phyloP scores from a whole-genome alignment of 2,797 vertebrate species.

The Sebastes glaucus region DNA sequence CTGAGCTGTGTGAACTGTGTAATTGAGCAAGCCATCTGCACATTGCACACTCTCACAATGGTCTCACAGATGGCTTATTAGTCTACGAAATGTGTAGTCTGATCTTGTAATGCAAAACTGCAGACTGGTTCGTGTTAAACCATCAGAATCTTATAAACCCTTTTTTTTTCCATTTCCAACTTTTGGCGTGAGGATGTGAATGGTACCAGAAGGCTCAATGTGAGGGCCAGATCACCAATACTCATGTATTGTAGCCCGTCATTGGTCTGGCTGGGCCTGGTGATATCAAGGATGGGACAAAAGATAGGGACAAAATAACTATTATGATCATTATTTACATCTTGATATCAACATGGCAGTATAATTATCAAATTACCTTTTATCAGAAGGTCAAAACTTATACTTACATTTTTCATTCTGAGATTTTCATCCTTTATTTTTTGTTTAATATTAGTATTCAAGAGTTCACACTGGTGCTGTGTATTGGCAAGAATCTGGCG shows the following conservation, averaged over 20 bases:
- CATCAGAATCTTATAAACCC: conserved; percentile 8
- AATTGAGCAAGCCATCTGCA: conserved; percentile 65
- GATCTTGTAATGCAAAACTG: conserved; percentile 40
- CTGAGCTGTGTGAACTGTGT: conserved; percentile 50
- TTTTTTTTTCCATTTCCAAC: conserved; percentile 23
- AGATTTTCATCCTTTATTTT: not conserved
- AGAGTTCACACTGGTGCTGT: not conserved
- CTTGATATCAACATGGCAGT: not conserved
- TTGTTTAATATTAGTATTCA: not conserved
- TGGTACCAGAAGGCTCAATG: not conserved
- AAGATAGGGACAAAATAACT: not conserved
- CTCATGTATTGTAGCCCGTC: not conserved
- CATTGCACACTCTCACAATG: conserved; percentile 29
- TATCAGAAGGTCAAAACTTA: not conserved
- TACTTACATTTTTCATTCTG: not conserved
- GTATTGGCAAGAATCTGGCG: no score
- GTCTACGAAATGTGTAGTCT: conserved; percentile 43
- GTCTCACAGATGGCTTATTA: conserved; percentile 66
- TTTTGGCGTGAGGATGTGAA: conserved; percentile 12
- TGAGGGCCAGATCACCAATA: not conserved
- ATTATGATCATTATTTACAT: not conserved
- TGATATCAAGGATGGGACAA: not conserved
- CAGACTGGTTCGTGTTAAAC: conserved; percentile 22
- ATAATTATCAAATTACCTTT: not conserved
- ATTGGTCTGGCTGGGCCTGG: not conserved